Evolutionary conservation across 2,888 invertebrate genomes (phyloP), one percentile per base, ranked within the genome.

Genomic region (Stenotaenia linearis): DNA sequence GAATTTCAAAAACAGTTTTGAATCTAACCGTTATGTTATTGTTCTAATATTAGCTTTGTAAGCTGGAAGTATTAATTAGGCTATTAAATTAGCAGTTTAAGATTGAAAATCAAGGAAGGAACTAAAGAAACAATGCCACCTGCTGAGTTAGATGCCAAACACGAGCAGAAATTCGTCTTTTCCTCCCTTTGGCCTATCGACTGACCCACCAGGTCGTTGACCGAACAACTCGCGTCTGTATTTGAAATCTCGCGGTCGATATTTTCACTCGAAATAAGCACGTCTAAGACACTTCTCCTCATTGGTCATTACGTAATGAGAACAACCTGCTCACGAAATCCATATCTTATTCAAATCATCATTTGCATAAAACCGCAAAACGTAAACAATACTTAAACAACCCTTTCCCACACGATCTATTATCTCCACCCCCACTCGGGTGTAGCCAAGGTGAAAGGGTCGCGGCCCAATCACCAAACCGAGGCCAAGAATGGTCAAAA

Each of bases 401-500:
- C 69, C 28, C 69, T 28, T 69, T 69, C 15, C 15, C 28, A 12
- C 28, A 28, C 69, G n/a, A 32, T 18, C n/a, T 18, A 18, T 18
- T 50, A 50, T 50, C 50, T 69, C 69, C 69, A 69, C 69, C 69
- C 69, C 69, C 69, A 69, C 69, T 25, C 23, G 69, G 69, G 69
- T n/a, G 69, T 69, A 69, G 28, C 69, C 25, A 69, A 69, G 69
- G 69, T 69, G 69, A 69, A 69, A 69, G n/a, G 69, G 69, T 69
- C 69, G 69, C 69, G 69, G n/a, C 69, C 69, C 10, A 69, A 69
- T 28, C 69, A 69, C 25, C 69, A 69, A 69, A 69, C 69, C 69
- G 25, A 69, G 69, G 69, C 69, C 69, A 69, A 69, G 69, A 69
- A 69, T 69, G 69, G 69, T 69, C 69, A 69, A 69, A 69, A 69